Evolutionary conservation across 2,797 vertebrate species (phyloP).

Genomic region (Syngnathus acus): DNA sequence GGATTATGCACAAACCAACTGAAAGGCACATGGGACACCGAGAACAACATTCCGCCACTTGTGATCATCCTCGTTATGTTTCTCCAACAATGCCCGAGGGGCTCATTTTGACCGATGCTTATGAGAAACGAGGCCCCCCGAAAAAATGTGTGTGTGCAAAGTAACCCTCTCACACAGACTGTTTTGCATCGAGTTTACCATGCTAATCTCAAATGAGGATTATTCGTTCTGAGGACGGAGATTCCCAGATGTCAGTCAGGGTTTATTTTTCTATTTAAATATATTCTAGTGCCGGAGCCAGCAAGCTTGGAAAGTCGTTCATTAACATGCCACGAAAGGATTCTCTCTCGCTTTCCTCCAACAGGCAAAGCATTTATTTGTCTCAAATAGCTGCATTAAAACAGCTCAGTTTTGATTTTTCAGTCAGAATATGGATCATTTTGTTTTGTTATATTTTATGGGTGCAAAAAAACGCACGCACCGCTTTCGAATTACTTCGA

Average conservation of each 20-base stretch:
- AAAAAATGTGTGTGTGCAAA: slow-evolving; percentile 17
- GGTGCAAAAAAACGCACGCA: neutral
- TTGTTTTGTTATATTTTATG: neutral
- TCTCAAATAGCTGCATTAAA: neutral
- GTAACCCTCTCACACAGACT: slow-evolving; percentile 18
- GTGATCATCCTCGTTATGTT: slow-evolving; percentile 44
- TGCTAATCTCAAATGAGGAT: slow-evolving; percentile 55
- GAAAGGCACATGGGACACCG: slow-evolving; percentile 21
- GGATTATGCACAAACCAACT: slow-evolving; percentile 37
- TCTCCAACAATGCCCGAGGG: slow-evolving; percentile 58
- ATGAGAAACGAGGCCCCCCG: slow-evolving; percentile 22
- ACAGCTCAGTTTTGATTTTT: neutral
- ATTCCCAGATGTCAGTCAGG: slow-evolving; percentile 53
- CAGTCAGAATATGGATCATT: neutral
- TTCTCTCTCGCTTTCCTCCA: slow-evolving; percentile 15
- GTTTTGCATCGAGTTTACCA: slow-evolving; percentile 48
- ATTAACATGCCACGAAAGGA: slow-evolving; percentile 43
- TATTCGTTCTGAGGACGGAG: slow-evolving; percentile 47
- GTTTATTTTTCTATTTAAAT: slow-evolving; percentile 45
- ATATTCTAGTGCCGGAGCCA: slow-evolving; percentile 28
- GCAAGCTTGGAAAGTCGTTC: slow-evolving; percentile 33
- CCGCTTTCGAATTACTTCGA: neutral
- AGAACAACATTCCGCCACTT: slow-evolving; percentile 28
- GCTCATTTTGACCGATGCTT: slow-evolving; percentile 54
- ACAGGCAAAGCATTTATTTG: neutral